Conservation (phyloP, 2,888 invertebrate genomes). For the Perithous albicinctus region DNA sequence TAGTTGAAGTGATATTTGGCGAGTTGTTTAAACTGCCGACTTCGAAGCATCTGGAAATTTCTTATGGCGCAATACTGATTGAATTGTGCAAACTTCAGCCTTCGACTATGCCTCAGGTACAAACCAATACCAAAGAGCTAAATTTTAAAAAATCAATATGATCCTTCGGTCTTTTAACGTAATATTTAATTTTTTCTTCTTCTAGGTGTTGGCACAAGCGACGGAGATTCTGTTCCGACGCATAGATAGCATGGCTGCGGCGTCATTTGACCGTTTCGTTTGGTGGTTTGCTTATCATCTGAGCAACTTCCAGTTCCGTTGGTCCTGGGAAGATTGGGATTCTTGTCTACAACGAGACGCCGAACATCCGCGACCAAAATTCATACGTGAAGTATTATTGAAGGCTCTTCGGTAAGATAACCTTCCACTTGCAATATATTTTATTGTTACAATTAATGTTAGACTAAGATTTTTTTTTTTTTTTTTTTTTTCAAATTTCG, state of each 20-base stretch:
- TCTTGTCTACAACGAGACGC: conserved; percentile 92
- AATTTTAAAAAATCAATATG: no score
- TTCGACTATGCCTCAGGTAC: conserved; percentile 97
- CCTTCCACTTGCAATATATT: background rate
- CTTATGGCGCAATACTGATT: conserved; percentile 97
- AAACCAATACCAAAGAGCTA: conserved; percentile 18
- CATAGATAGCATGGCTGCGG: conserved; percentile 98
- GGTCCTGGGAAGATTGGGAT: conserved; percentile 99
- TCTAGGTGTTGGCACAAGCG: conserved; percentile 95
- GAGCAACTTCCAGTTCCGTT: conserved; percentile 99
- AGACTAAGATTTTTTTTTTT: no score
- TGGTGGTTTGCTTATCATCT: conserved; percentile 99
- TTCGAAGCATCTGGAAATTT: conserved; percentile 95
- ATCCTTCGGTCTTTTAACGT: background rate
- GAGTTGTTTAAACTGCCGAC: conserved; percentile 97
- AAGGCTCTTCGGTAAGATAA: conserved; percentile 92
- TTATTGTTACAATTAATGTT: background rate
- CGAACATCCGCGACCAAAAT: conserved; percentile 97
- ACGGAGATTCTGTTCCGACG: conserved; percentile 98
- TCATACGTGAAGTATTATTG: conserved; percentile 95
- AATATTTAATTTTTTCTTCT: conserved; percentile 47
- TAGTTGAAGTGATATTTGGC: conserved; percentile 98
- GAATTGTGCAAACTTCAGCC: conserved; percentile 99
- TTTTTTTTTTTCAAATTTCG: no score
- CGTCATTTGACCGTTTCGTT: conserved; percentile 98